Evolutionary conservation across 2,797 vertebrate species (phyloP).

Genomic region (Miichthys miiuy): DNA sequence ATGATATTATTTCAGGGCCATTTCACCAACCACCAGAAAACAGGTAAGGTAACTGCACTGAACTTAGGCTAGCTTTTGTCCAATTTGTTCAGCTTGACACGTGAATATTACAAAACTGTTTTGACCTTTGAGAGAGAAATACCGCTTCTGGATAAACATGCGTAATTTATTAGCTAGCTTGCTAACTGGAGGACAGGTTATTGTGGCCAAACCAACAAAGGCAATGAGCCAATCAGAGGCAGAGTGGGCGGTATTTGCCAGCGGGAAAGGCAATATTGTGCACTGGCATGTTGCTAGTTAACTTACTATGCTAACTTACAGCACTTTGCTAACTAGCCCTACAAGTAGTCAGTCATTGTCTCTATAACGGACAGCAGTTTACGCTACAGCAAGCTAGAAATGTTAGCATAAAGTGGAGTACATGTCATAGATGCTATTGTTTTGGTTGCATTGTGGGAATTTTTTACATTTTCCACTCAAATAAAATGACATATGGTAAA

Average conservation of each 20-base stretch:
- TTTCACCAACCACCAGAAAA: too few species aligned
- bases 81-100: neutral
- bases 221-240: too few species aligned
- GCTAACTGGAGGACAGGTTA: too few species aligned
- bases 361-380: neutral
- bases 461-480: neutral
- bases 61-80: neutral
- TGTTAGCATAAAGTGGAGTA: neutral
- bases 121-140: neutral
- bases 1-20: too few species aligned
- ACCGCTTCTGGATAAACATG: neutral
- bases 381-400: neutral
- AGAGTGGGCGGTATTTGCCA: too few species aligned
- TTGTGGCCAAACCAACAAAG: too few species aligned
- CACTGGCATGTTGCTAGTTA: neutral
- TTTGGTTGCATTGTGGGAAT: neutral
- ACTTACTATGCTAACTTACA: neutral
- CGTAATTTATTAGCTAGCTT: neutral
- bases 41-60: neutral
- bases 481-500: neutral
- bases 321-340: neutral
- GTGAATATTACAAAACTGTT: neutral
- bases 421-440: neutral
- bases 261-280: too few species aligned
- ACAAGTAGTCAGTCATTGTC: neutral